Evolutionary conservation across 2,113 vertebrate species (phyloP), one percentile per base, ranked within the genome.

Genomic region (Saguinus midas): DNA sequence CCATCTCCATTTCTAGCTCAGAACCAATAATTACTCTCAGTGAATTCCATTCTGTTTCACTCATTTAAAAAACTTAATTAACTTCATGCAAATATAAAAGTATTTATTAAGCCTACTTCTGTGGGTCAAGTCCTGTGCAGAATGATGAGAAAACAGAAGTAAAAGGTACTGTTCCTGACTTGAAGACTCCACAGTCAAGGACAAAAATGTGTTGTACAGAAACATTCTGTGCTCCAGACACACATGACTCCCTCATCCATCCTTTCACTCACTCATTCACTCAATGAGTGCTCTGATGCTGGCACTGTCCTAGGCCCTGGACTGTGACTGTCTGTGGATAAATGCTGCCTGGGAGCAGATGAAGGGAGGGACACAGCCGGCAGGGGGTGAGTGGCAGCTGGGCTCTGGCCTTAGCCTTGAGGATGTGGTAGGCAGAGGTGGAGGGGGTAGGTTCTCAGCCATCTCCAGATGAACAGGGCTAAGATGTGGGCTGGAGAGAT

Each of bases 291-390:
- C 27, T 72, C 35, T 14, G 5, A 50, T 66, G 2, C 50, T 64
- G 32, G 5, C 11, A 37, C 40, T 48, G 25, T 78, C 57, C 4
- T 27, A 64, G 35, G 21, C 92, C 21, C 50, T 35, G n/a, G 20
- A 35, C 3, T 35, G 8, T 61, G 13, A 32, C 6, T 76, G 37
- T 87, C 57, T 23, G 57, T 58, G 25, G 87, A 57, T 64, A 50
- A n/a, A 18, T 55, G 16, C 9, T 68, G 5, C 20, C 1, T 27
- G 72, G 11, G 11, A 37, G 2, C 3, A 8, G 0, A 0, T 43
- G 8, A 6, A 80, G 20, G 6, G 29, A 90, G 13, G 76, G 20
- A 43, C 1, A 23, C 6, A 23, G 17, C 13, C 21, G 3, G 17
- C 35, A 10, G 61, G 27, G 27, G 5, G 61, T 0, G 55, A 23